Conservation (phyloP, 2,888 invertebrate species). For the Nowickia ferox region DNA sequence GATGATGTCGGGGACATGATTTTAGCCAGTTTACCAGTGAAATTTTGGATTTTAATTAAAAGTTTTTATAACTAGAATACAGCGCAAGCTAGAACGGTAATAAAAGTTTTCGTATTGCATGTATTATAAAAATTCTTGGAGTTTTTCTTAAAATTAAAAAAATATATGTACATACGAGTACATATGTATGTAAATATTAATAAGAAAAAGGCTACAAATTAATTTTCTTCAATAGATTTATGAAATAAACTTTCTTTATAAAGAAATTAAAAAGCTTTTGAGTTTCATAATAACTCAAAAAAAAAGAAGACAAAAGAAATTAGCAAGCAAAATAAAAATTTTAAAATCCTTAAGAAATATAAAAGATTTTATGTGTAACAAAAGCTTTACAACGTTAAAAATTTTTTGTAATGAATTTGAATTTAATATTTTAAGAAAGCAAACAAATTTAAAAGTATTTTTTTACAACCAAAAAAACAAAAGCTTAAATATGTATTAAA, state of each 20-base stretch:
- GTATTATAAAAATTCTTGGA: slow-evolving; percentile 67
- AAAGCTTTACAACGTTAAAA: too few relatives aligned
- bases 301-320: too few relatives aligned
- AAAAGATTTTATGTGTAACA: too few relatives aligned
- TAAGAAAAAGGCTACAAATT: too few relatives aligned
- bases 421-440: too few relatives aligned
- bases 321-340: too few relatives aligned
- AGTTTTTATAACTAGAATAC: slow-evolving; percentile 35
- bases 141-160: slow-evolving; percentile 51
- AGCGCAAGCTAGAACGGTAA: slow-evolving; percentile 82
- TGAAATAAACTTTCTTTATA: not conserved
- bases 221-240: not conserved
- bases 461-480: too few relatives aligned
- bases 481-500: too few relatives aligned
- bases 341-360: too few relatives aligned
- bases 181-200: not conserved
- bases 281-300: too few relatives aligned
- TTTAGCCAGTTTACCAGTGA: slow-evolving; percentile 30
- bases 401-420: too few relatives aligned
- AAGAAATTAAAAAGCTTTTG: not conserved
- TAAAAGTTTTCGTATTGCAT: slow-evolving; percentile 76
- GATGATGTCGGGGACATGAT: not conserved
- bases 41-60: slow-evolving; percentile 14
- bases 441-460: too few relatives aligned
- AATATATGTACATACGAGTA: not conserved